Base-by-base conservation (phyloP, 2,888 invertebrate species). In the Mystacides longicornis region DNA sequence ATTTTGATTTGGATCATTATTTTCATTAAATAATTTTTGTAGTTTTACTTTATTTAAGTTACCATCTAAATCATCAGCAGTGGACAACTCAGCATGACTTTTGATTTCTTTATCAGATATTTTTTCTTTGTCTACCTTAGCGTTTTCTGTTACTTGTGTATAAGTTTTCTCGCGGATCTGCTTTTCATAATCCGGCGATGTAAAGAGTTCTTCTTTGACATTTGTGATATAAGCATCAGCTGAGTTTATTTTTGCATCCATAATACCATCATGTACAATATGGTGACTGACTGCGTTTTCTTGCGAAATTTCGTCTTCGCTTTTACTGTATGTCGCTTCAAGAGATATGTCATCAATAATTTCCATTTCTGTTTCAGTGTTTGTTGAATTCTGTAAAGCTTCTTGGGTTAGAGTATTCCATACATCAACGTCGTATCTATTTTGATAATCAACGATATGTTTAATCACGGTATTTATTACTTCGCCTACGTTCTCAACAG, bases 381-480 rank as follows among this genome's bases (percentile, higher is more conserved):
- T 33, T 23, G 4, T 48, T 11, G 9, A 48, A 11, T 7, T n/a
- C 11, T 23, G 23, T 11, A 48, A n/a, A 23, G 48, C 22, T 23
- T 9, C n/a, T 31, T 19, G 21, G 7, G 33, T 45, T 21, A 21
- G 18, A 33, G 33, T 16, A 3, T 42, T 49, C 43, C 49, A 54
- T n/a, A 42, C 42, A 27, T 54, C 49, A 21, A 49, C 54, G 19
- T 54, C 51, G 14, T 49, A 31, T 19, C 52, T 66, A 14, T 71
- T 64, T 58, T 74, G 70, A 19, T 72, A 72, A 66, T 74, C 72
- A 2, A 76, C 76, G 63, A 76, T 67, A 65, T 74, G 74, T 62
- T 74, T 75, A 54, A 77, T 77, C 11, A 77, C 77, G 58, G 75
- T 74, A 62, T 77, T 77, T 4, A 77, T 75, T 20, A 77, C 77